Evolutionary conservation across 2,797 vertebrate species (phyloP).

Genomic region (Crypturellus tataupa): DNA sequence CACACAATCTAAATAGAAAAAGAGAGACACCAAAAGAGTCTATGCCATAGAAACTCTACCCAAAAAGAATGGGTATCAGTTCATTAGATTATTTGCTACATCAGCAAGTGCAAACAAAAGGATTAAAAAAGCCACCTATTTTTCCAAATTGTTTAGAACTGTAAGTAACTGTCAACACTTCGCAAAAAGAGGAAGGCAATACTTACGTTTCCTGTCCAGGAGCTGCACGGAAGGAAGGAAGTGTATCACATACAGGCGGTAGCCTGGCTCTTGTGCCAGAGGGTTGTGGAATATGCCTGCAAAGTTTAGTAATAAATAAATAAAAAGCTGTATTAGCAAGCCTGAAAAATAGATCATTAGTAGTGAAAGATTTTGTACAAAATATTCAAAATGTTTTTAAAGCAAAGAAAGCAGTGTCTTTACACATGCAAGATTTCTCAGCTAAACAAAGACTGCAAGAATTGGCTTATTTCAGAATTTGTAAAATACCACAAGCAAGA

Average conservation of each 20-base stretch:
- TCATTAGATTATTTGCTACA: neutral
- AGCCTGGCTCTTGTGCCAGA: conserved; percentile 80
- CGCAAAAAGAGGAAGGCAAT: conserved; percentile 7
- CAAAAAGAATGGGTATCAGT: neutral
- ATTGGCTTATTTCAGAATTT: neutral
- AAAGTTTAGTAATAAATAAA: conserved; percentile 26
- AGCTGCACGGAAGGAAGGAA: conserved; percentile 80
- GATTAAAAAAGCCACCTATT: neutral
- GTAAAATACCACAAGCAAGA: neutral
- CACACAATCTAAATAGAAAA: neutral
- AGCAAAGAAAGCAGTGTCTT: neutral
- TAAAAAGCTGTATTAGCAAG: neutral
- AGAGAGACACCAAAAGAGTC: neutral
- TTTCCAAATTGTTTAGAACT: neutral
- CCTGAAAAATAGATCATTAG: neutral
- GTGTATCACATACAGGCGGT: conserved; percentile 81
- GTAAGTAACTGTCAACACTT: neutral
- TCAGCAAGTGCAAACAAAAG: neutral
- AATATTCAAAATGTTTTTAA: neutral
- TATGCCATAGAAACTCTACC: neutral
- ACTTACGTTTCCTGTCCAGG: conserved; percentile 84
- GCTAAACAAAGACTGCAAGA: neutral
- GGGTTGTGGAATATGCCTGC: conserved; percentile 87
- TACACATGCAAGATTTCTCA: neutral
- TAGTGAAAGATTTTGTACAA: neutral